phyloP scores from a whole-genome alignment of 2,888 invertebrate genomes.

The Ophion obscuratus region DNA sequence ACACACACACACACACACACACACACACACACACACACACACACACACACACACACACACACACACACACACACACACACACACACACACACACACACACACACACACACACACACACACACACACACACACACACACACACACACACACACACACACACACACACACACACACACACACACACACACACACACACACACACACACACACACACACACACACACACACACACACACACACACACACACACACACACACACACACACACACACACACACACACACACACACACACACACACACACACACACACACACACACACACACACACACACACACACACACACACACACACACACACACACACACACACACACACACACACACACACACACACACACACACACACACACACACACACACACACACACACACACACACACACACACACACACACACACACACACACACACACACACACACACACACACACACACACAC shows the following conservation, averaged over 20 bases:
- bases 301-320: too few species aligned
- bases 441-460: too few species aligned
- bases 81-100: background rate
- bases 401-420: too few species aligned
- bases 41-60: background rate
- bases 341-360: too few species aligned
- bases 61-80: background rate
- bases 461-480: too few species aligned
- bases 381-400: too few species aligned
- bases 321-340: too few species aligned
- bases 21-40: background rate
- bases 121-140: background rate
- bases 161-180: background rate
- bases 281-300: too few species aligned
- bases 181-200: background rate
- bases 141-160: background rate
- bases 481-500: too few species aligned
- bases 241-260: background rate
- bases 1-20: background rate
- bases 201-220: background rate
- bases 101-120: background rate
- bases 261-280: background rate
- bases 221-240: background rate
- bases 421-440: too few species aligned
- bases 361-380: too few species aligned